phyloP scores from a whole-genome alignment of 1,140 invertebrate species.

The Anastrepha obliqua region DNA sequence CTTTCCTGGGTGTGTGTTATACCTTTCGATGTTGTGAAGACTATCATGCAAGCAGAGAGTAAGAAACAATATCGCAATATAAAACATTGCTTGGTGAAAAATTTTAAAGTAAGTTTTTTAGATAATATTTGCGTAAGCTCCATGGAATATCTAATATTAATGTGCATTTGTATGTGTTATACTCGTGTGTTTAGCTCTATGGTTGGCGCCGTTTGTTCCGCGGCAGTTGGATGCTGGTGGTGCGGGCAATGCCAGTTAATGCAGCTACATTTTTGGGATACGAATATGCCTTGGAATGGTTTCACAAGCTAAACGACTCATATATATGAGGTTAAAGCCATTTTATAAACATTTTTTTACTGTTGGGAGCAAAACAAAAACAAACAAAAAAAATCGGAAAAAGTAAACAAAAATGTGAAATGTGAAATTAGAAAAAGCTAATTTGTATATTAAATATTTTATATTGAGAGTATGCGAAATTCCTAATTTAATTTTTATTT shows the following conservation, averaged over 20 bases:
- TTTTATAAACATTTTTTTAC: no score
- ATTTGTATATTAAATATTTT: no score
- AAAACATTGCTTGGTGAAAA: conserved; percentile 72
- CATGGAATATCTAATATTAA: conserved; percentile 73
- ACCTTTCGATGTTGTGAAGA: conserved; percentile 86
- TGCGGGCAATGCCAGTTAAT: conserved; percentile 83
- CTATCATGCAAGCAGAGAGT: conserved; percentile 82
- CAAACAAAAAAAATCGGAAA: no score
- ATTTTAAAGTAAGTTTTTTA: conserved; percentile 76
- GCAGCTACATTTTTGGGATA: conserved; percentile 82
- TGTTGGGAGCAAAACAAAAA: no score
- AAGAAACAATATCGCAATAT: conserved; percentile 71
- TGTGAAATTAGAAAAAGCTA: no score
- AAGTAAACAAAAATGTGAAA: no score
- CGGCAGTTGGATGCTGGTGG: conserved; percentile 77
- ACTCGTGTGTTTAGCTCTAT: conserved; percentile 74
- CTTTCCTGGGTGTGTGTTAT: conserved; percentile 82
- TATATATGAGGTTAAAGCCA: conserved; percentile 13
- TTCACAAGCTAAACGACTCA: conserved; percentile 60
- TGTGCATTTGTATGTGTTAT: background rate
- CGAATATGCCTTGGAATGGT: conserved; percentile 75
- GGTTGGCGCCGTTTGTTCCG: conserved; percentile 77
- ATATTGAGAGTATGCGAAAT: no score
- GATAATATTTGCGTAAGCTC: conserved; percentile 69
- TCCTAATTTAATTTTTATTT: background rate